These are phyloP conservation scores for Melipona quadrifasciata DNA, from an alignment of 1,140 invertebrate species.

Conservation along the genomic window DNA sequence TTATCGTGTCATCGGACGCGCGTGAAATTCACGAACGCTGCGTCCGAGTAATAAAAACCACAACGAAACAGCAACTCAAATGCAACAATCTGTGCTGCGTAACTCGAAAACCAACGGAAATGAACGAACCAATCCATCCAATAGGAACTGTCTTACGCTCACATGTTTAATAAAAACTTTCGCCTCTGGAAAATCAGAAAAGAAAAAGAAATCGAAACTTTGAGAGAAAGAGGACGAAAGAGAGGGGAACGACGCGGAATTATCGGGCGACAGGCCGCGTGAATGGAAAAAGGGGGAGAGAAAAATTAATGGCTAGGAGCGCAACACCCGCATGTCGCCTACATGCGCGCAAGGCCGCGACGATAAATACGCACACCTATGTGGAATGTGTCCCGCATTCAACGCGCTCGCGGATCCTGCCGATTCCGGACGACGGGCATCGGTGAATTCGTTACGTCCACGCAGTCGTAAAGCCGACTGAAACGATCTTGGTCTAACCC, in stretches of 20 bases:
- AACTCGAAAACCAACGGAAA: too few species aligned
- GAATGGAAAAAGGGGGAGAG: slow-evolving; percentile 42
- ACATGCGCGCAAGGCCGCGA: slow-evolving; percentile 62
- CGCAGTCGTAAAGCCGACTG: slow-evolving; percentile 13
- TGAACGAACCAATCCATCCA: too few species aligned
- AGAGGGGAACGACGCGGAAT: neutral
- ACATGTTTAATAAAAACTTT: too few species aligned
- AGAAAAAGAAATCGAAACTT: neutral
- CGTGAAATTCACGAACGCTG: too few species aligned
- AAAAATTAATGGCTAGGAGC: slow-evolving; percentile 48
- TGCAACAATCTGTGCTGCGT: too few species aligned
- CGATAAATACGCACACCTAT: slow-evolving; percentile 55
- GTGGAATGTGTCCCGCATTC: slow-evolving; percentile 38
- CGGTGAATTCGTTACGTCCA: slow-evolving; percentile 26
- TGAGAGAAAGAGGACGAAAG: neutral
- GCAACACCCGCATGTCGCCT: slow-evolving; percentile 64
- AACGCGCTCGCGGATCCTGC: slow-evolving; percentile 14
- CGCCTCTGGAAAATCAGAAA: too few species aligned
- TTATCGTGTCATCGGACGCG: too few species aligned
- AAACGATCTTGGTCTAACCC: slow-evolving; percentile 2
- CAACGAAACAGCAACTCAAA: too few species aligned
- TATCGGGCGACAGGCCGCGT: slow-evolving; percentile 35
- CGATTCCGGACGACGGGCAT: neutral
- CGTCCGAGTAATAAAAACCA: neutral
- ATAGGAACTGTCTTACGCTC: too few species aligned